Conservation (phyloP, 2,888 invertebrate species). For the Standfussiana lucernea region DNA sequence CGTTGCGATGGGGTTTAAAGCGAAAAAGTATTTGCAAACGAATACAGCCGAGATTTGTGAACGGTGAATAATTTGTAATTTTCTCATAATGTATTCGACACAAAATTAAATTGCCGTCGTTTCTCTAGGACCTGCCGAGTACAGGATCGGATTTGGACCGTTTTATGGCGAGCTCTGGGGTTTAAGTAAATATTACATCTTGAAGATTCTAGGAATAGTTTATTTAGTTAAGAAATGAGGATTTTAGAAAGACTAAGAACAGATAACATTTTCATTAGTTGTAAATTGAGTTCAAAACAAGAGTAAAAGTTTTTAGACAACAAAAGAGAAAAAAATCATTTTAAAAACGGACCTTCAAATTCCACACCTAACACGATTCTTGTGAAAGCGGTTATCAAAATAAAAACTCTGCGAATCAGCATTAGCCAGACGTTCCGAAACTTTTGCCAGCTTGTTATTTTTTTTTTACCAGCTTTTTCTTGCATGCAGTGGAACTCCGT, state of each 20-base stretch:
- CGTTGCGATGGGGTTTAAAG: slow-evolving; percentile 30
- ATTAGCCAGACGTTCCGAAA: slow-evolving; percentile 55
- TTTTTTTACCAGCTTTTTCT: slow-evolving; percentile 51
- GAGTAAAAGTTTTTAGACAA: not conserved
- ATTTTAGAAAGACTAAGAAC: not conserved
- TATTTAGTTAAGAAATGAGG: not conserved
- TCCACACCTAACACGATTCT: slow-evolving; percentile 29
- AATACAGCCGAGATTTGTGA: slow-evolving; percentile 57
- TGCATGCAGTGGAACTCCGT: slow-evolving; percentile 57
- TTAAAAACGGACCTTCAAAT: not conserved
- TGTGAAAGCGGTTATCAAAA: slow-evolving; percentile 44
- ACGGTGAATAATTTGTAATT: slow-evolving; percentile 73
- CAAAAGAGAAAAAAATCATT: not conserved
- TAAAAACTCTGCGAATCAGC: slow-evolving; percentile 59
- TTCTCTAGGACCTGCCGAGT: slow-evolving; percentile 48
- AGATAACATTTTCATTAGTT: not conserved
- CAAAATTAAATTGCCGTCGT: slow-evolving; percentile 71
- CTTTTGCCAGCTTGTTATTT: slow-evolving; percentile 54
- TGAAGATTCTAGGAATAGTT: not conserved
- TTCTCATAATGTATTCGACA: slow-evolving; percentile 71
- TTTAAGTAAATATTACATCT: not conserved
- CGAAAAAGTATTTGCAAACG: slow-evolving; percentile 58
- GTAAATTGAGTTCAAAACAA: not conserved
- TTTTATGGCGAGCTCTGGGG: not conserved
- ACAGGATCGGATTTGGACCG: slow-evolving; percentile 11